Evolutionary conservation across 2,113 vertebrate genomes (phyloP).

Genomic region (Malurus alboscapulatus): DNA sequence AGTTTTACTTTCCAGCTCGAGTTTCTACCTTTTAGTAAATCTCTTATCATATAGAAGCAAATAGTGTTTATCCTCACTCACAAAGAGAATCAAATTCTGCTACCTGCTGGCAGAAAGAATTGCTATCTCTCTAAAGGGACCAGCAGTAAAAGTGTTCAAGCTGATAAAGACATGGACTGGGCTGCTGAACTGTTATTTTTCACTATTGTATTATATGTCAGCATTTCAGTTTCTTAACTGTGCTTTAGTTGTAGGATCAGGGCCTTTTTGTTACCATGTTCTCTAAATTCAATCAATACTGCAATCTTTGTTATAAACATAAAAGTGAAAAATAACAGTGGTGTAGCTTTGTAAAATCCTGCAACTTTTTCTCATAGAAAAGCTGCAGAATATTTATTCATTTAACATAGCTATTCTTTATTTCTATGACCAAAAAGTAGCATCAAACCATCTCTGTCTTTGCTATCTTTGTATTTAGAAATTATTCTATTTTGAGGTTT

Average conservation of each 20-base stretch:
- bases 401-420: background rate
- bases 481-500: background rate
- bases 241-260: background rate
- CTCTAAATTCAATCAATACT: background rate
- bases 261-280: background rate
- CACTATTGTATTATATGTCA: background rate
- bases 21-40: background rate
- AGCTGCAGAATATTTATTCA: background rate
- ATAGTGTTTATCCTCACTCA: background rate
- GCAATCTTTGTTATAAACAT: background rate
- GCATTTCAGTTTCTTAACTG: background rate
- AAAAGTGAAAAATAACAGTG: background rate
- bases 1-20: background rate
- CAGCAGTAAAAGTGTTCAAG: background rate
- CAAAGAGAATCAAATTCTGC: background rate
- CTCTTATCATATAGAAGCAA: background rate
- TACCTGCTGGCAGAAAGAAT: background rate
- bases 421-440: background rate
- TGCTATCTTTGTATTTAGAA: background rate
- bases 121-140: background rate
- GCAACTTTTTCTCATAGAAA: background rate
- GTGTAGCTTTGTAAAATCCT: background rate
- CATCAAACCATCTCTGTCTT: background rate
- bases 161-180: background rate
- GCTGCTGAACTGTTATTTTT: background rate